These are phyloP conservation scores for Stigmatopora nigra DNA, from an alignment of 2,113 vertebrate genomes.

Conservation along the genomic window DNA sequence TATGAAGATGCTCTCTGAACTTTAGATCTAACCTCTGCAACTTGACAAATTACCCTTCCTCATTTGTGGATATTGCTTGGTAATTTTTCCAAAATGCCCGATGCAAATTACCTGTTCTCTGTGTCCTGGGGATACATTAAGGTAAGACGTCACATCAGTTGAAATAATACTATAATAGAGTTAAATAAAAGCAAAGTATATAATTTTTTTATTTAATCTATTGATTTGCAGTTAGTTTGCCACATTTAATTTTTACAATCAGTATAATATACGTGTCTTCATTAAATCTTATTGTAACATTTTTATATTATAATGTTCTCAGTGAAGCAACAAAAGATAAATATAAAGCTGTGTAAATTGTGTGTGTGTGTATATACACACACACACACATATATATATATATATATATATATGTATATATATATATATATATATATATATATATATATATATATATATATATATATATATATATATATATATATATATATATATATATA, in stretches of 20 bases:
- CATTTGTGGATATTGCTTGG: constrained; percentile 25
- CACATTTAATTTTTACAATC: not conserved
- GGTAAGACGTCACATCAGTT: constrained; percentile 72
- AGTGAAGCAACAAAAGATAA: too few species aligned
- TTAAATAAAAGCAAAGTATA: not conserved
- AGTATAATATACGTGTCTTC: not conserved
- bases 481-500: too few species aligned
- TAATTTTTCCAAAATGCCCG: constrained; percentile 81
- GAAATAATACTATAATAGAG: not conserved
- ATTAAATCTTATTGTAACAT: not conserved
- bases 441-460: not conserved
- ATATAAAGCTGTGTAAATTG: not conserved
- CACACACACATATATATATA: too few species aligned
- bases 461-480: too few species aligned
- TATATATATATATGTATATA: not conserved
- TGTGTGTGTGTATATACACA: too few species aligned
- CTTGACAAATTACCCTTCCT: constrained; percentile 23
- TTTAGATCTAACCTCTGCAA: not conserved
- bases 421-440: not conserved
- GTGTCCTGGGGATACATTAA: constrained; percentile 99
- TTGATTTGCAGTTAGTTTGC: not conserved
- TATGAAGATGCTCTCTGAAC: not conserved
- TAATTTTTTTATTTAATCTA: not conserved
- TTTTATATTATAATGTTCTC: not conserved
- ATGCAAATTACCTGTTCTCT: constrained; percentile 92